Evolutionary conservation across 2,888 invertebrate species (phyloP), one percentile per base, ranked within the genome.

Genomic region (Melipona bicolor): DNA sequence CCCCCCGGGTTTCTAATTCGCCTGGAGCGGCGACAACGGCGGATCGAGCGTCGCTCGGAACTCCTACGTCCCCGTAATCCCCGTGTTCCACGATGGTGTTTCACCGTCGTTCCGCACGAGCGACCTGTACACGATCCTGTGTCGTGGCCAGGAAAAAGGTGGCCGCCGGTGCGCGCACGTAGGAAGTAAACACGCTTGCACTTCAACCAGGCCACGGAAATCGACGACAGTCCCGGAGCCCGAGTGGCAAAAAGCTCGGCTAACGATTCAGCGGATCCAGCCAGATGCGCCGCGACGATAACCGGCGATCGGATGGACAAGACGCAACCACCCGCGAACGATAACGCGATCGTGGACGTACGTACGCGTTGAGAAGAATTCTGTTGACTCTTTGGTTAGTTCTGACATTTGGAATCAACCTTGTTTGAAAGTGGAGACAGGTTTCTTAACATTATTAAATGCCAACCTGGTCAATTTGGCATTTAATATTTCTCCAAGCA

Each of bases 51-150:
- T 80, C 73, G 68, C 72, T 62, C 68, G 76, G 75, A 77, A 88
- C 86, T 82, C 78, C 82, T 83, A 83, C 86, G 74, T 82, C 75
- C 11, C 43, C 81, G 79, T 83, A 84, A 86, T 83, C 74, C 43
- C 81, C 70, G 68, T 79, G 88, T 87, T 77, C 73, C 65, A 19
- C 73, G 77, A 67, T 62, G 81, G 77, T 88, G 88, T 87, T 83
- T 83, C 89, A 77, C 59, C 80, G 81, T 86, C 86, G 89, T 89
- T 89, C 88, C 89, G 84, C 89, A 88, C 88, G 89, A 89, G 83
- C 83, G 86, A 52, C 54, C 76, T 62, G 76, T 83, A 86, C 86
- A 87, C 84, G 88, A 83, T 87, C 80, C 78, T 68, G 82, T 68
- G 81, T 80, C 69, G 73, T 36, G 43, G 81, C 36, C 43, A 54